Base-by-base conservation (phyloP, 2,113 vertebrate genomes). In the Mastomys natalensis region DNA sequence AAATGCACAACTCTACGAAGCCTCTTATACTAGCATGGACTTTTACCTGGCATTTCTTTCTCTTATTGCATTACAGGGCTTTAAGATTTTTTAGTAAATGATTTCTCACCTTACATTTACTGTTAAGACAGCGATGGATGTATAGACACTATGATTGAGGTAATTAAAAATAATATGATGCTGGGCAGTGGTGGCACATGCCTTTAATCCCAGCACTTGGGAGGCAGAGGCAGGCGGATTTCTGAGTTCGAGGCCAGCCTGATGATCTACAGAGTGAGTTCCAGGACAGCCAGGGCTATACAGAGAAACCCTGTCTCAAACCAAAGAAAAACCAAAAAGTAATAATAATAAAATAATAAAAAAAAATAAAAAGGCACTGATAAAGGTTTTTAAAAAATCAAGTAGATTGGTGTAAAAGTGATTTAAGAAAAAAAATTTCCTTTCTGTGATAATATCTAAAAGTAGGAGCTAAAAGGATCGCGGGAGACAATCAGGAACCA, bases 41-140 rank as follows among this genome's bases (percentile, higher is more conserved):
- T 86, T 84, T 92, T 90, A 82, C 29, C 31, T 92, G 37, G 21
- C 29, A 51, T 64, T 89, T 70, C n/a, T 45, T 43, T 11, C n/a
- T 62, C 58, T 66, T n/a, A 90, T 43, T 78, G 87, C 77, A 95
- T 64, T 43, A 90, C 43, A 84, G 26, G 34, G 17, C 85, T 93
- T 74, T 81, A 8, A 48, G 82, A 86, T 68, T 66, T 95, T 60
- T 0, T 1, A 91, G 91, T 51, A 51, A 51, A 51, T 11, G 48
- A 74, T 78, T 51, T 95, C 2, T 40, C 68, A 66, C 21, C 72
- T 87, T 66, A 58, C 6, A 73, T 29, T 60, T 60, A 48, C 22
- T 53, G 66, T 45, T 74, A 91, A 91, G 94, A 43, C 58, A 73
- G 24, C 34, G 22, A 88, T 1, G 70, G 66, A 1, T 60, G 21